Percentiles rank a stretch among this genome's conserved stretches.
These are phyloP conservation scores for Leptodactylus fuscus DNA, from an alignment of 2,113 vertebrate genomes.

Conservation along the genomic window DNA sequence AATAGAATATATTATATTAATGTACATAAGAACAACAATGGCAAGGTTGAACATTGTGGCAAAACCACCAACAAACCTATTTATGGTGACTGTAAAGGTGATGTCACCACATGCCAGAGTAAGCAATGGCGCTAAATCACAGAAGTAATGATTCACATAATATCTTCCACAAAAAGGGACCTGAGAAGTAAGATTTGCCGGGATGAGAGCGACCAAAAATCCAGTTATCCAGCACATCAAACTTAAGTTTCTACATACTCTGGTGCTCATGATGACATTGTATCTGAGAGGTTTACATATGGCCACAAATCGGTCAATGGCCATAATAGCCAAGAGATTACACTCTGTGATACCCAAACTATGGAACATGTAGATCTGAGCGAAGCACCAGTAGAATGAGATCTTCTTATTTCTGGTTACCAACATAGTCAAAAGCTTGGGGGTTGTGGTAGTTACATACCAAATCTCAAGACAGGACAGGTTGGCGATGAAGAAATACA, in stretches of 20 bases:
- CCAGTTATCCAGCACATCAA: constrained; percentile 58
- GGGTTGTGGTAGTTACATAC: constrained; percentile 64
- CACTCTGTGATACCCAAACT: too few relatives aligned
- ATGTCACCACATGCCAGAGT: constrained; percentile 65
- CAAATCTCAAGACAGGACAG: constrained; percentile 70
- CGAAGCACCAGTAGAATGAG: too few relatives aligned
- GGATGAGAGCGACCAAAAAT: constrained; percentile 45
- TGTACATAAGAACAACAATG: constrained; percentile 61
- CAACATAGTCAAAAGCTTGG: constrained; percentile 66
- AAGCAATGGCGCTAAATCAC: constrained; percentile 68
- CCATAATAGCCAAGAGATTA: too few relatives aligned
- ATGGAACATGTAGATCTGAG: too few relatives aligned
- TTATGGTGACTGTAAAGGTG: constrained; percentile 49
- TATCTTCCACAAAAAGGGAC: constrained; percentile 22
- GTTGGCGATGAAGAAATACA: constrained; percentile 69
- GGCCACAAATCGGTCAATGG: too few relatives aligned
- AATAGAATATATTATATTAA: constrained; percentile 52
- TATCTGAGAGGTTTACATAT: too few relatives aligned
- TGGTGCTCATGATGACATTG: too few relatives aligned
- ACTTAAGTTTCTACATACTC: constrained; percentile 49
- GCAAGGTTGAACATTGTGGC: constrained; percentile 34
- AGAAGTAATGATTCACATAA: constrained; percentile 29
- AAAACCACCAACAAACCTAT: neutral
- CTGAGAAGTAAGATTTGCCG: neutral
- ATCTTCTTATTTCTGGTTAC: constrained; percentile 38